Evolutionary conservation across 2,113 vertebrate species (phyloP), one percentile per base, ranked within the genome.

Genomic region (Syrmaticus mikado): DNA sequence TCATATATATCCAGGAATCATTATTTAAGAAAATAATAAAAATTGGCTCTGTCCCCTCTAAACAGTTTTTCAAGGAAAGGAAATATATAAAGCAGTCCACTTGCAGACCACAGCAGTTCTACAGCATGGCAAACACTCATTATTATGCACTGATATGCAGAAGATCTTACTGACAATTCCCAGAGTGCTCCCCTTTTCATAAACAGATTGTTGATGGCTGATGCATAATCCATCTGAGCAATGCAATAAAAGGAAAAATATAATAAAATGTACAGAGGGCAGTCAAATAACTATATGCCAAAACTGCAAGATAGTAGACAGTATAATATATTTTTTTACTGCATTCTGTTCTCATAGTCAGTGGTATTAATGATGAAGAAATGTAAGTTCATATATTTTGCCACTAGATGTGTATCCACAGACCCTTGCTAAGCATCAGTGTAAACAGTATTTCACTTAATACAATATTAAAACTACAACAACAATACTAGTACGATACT

Each of bases 131-230:
- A 96, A 97, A 94, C 55, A 30, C 93, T 97, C 94, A 97, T 98
- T 97, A 97, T 83, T 91, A 97, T 96, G 93, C 86, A 78, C 79
- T 85, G 89, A 95, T 96, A 97, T 84, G 82, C 95, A 97, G 92
- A 97, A 38, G 36, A 95, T 95, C 94, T 91, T 95, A 83, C 88
- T 96, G 95, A 96, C 94, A 97, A 97, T 96, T 97, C 95, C 95
- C 96, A 81, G 70, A 89, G 91, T 72, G 57, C 73, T 95, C 64
- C 52, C 32, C 87, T 77, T 95, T 96, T 96, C 85, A 96, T 94
- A 97, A 96, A 92, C 91, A 97, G 87, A 84, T 88, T 96, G 92
- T 74, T 93, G 94, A 95, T 94, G 82, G 90, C 81, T 96, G 94
- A 92, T 77, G 85, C 80, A 94, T 90, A 95, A 97, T 93, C 95